Evolutionary conservation across 2,888 invertebrate species (phyloP).

Genomic region (Phoenoteleia sp.): DNA sequence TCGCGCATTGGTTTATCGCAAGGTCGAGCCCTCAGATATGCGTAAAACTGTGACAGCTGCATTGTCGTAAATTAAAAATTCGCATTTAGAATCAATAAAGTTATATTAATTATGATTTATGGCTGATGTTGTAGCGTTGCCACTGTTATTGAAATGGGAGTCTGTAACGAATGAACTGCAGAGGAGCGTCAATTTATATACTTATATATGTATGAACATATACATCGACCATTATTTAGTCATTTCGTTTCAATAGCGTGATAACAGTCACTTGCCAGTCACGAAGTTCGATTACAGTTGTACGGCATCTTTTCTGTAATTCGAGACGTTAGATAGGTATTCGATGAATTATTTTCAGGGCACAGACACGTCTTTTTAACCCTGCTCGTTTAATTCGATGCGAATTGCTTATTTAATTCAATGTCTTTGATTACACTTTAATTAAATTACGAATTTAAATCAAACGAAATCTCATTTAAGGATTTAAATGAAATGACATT

Average conservation of each 20-base stretch:
- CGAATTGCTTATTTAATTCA: too few relatives aligned
- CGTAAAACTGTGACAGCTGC: slow-evolving; percentile 29
- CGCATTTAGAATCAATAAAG: slow-evolving; percentile 44
- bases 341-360: slow-evolving; percentile 51
- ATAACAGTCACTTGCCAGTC: slow-evolving; percentile 63
- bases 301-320: slow-evolving; percentile 63
- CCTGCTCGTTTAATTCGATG: slow-evolving; percentile 15
- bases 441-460: too few relatives aligned
- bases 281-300: slow-evolving; percentile 62
- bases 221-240: slow-evolving; percentile 48
- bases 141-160: slow-evolving; percentile 12
- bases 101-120: slow-evolving; percentile 52
- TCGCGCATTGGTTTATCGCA: slow-evolving; percentile 10
- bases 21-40: slow-evolving; percentile 1
- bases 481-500: too few relatives aligned
- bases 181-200: background rate
- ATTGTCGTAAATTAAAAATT: slow-evolving; percentile 28
- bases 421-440: too few relatives aligned
- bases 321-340: slow-evolving; percentile 42
- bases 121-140: background rate
- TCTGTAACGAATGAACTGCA: slow-evolving; percentile 16
- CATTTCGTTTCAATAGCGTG: slow-evolving; percentile 39
- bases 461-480: too few relatives aligned
- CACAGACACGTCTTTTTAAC: slow-evolving; percentile 24
- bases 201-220: background rate